phyloP scores from a whole-genome alignment of 2,797 vertebrate species.

The Myotis planiceps region DNA sequence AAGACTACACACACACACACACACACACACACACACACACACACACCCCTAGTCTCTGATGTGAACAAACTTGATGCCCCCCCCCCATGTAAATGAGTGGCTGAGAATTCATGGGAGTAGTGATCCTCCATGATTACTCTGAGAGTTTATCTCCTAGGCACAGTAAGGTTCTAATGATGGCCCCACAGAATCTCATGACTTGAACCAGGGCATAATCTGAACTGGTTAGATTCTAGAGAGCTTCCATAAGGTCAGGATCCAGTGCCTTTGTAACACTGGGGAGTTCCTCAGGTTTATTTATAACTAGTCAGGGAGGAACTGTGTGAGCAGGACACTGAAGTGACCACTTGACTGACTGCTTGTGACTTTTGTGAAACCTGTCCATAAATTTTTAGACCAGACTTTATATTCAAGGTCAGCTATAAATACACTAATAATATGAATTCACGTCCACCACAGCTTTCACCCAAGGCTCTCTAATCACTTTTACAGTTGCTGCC shows the following conservation, averaged over 20 bases:
- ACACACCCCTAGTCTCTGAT: not conserved
- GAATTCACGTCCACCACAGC: slow-evolving; percentile 26
- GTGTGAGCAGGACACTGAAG: not conserved
- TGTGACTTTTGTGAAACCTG: slow-evolving; percentile 15
- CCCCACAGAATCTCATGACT: not conserved
- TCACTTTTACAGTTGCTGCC: slow-evolving; percentile 37
- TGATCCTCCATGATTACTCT: not conserved
- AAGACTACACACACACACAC: not conserved
- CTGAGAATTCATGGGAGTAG: not conserved
- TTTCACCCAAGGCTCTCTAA: slow-evolving; percentile 47
- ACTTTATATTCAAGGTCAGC: slow-evolving; percentile 39
- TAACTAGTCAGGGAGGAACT: not conserved
- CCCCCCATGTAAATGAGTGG: not conserved
- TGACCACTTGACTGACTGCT: not conserved
- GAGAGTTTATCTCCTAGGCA: not conserved
- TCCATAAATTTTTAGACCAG: slow-evolving; percentile 16
- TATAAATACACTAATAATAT: slow-evolving; percentile 41
- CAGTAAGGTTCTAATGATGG: not conserved
- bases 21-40: not conserved
- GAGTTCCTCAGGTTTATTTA: not conserved
- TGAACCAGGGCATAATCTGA: not conserved
- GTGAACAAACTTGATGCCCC: not conserved
- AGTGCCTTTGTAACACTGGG: not conserved
- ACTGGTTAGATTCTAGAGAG: not conserved
- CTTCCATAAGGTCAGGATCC: slow-evolving; percentile 31